Conservation (phyloP, 1,140 invertebrate genomes). For the Apis dorsata region DNA sequence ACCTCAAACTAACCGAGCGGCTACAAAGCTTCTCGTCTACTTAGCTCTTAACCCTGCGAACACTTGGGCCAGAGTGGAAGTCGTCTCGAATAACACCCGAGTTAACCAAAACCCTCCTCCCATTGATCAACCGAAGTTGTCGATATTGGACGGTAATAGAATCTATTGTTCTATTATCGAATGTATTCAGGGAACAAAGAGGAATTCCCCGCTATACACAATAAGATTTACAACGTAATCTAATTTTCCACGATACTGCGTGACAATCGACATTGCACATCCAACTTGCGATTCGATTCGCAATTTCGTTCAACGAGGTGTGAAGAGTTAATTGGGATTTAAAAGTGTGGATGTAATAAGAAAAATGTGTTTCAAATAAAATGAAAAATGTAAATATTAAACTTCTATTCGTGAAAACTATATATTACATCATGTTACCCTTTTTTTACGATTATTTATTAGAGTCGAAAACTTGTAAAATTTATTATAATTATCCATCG, state of each 20-base stretch:
- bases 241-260: not conserved
- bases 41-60: conserved; percentile 32
- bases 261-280: not conserved
- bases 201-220: not conserved
- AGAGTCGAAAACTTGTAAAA: too few relatives aligned
- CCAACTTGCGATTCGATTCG: not conserved
- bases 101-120: conserved; percentile 20
- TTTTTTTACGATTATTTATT: too few relatives aligned
- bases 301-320: too few relatives aligned
- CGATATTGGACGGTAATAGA: conserved; percentile 14
- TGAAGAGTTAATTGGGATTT: too few relatives aligned
- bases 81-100: conserved; percentile 24
- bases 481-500: too few relatives aligned
- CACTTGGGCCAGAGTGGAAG: not conserved
- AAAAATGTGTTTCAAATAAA: too few relatives aligned
- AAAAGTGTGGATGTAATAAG: too few relatives aligned
- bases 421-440: too few relatives aligned
- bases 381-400: too few relatives aligned
- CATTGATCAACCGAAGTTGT: conserved; percentile 31
- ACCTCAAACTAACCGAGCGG: conserved; percentile 49
- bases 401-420: too few relatives aligned
- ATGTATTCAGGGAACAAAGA: not conserved
- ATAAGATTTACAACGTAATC: not conserved
- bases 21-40: conserved; percentile 22
- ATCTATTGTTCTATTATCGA: not conserved